A percentile compares a stretch with the other conserved stretches of the same genome.
Conservation (phyloP, 2,113 vertebrate genomes). For the Elaphurus davidianus region DNA sequence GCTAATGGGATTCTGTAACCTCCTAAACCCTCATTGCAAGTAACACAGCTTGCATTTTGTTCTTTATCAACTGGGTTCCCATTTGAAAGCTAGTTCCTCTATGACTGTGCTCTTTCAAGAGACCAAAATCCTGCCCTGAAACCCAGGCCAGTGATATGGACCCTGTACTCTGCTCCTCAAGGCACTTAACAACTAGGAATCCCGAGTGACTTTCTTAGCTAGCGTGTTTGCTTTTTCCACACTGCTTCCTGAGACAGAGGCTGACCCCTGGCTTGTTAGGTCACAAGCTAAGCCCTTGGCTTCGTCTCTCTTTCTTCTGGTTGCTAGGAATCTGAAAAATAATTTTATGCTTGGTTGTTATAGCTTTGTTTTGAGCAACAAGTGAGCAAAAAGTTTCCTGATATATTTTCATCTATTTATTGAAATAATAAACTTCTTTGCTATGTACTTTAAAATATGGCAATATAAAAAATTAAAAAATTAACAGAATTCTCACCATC, state of each 20-base stretch:
- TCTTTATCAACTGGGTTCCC: not conserved
- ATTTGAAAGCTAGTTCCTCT: not conserved
- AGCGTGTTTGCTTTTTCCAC: not conserved
- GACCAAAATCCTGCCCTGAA: not conserved
- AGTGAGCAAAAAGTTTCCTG: not conserved
- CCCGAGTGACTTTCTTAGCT: not conserved
- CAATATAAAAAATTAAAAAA: not conserved
- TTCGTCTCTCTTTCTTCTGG: not conserved
- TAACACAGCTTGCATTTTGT: not conserved
- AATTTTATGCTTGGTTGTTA: not conserved
- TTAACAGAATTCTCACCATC: not conserved
- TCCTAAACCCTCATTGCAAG: not conserved
- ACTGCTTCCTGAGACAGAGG: not conserved
- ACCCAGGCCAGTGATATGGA: not conserved
- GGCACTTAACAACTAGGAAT: not conserved
- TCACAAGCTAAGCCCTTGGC: not conserved
- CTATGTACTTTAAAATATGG: not conserved
- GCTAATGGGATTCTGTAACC: not conserved
- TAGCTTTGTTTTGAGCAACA: not conserved
- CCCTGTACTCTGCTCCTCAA: not conserved
- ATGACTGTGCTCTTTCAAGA: not conserved
- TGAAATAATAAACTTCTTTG: not conserved
- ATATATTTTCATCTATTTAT: not conserved
- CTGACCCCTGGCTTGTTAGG: not conserved
- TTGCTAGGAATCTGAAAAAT: conserved; percentile 2